phyloP scores from a whole-genome alignment of 2,113 vertebrate species.

The Pterophyllum scalare region DNA sequence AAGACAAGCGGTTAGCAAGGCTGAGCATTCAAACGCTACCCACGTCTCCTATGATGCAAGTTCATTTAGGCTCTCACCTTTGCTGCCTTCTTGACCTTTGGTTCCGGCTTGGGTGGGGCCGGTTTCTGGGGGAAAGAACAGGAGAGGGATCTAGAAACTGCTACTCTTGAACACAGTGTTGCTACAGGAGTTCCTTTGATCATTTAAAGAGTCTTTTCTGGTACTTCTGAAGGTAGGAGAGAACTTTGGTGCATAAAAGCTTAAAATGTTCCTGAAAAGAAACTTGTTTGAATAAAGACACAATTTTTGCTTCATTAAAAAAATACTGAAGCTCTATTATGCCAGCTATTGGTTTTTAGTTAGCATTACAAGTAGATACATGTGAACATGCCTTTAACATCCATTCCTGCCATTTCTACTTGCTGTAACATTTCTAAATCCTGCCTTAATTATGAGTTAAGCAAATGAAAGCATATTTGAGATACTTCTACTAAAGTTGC shows the following conservation, averaged over 20 bases:
- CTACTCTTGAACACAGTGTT: rapidly evolving
- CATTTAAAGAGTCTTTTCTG: not conserved
- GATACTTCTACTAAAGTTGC: not conserved
- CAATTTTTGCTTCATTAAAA: not conserved
- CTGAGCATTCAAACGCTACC: not conserved
- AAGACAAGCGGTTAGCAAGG: not conserved
- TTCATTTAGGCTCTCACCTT: constrained; percentile 79
- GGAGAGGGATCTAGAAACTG: not conserved
- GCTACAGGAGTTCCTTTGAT: not conserved
- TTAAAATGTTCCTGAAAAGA: not conserved
- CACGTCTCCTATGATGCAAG: rapidly evolving
- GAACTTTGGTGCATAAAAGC: not conserved
- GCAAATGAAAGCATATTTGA: not conserved
- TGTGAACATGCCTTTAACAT: not conserved
- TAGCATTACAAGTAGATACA: not conserved
- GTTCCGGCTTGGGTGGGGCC: constrained; percentile 83
- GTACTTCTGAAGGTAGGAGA: not conserved
- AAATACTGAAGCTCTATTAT: not conserved
- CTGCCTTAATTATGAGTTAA: not conserved
- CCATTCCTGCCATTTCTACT: not conserved
- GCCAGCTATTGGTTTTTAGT: not conserved
- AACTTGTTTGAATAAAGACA: not conserved
- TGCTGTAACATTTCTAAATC: not conserved
- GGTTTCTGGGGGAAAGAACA: constrained; percentile 80
- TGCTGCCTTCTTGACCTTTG: constrained; percentile 89